Base-by-base conservation (phyloP, 2,888 invertebrate species). In the Idaea dimidiata region DNA sequence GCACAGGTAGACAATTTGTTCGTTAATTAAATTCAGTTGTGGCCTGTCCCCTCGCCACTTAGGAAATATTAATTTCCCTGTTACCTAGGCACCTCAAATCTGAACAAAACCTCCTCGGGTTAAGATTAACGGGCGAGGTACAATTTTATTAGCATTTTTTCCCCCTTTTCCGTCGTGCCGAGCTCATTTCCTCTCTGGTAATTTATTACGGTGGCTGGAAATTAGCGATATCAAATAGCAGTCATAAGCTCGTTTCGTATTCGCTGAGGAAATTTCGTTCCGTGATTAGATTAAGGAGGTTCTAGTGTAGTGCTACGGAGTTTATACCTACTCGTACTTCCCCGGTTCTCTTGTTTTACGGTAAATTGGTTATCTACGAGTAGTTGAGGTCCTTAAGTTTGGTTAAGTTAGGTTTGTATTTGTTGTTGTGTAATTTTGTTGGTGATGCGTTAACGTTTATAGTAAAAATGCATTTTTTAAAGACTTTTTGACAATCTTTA, bases 111-210 rank as follows among this genome's bases (percentile, higher is more conserved):
- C 82, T 79, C 75, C 79, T 80, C 77, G 85, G 86, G 86, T 86
- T 87, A 83, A 87, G 88, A 89, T 89, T 88, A 89, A 89, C 86
- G 84, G 81, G 78, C 74, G 80, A 87, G 84, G 87, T 86, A 88
- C 86, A 86, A 87, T 89, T 89, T 89, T 90, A 89, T 89, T 89
- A 88, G 87, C 87, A 88, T 88, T 90, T 89, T 89, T 90, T 86
- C 85, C 86, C 87, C 86, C 84, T 82, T 82, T 88, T 84, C 86
- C 88, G 83, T 82, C 73, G 82, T 79, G 76, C 85, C 79, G 81
- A 83, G 83, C 87, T 89, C 88, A 89, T 89, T 89, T 90, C 88
- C 89, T 82, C 81, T 79, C 71, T 71, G 77, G 82, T 88, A 88
- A 89, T 89, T 89, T 89, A 89, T 88, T 83, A 75, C 82, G 78